Evolutionary conservation across 2,113 vertebrate genomes (phyloP), one percentile per base, ranked within the genome.

Genomic region (Sphaerodactylus townsendi): DNA sequence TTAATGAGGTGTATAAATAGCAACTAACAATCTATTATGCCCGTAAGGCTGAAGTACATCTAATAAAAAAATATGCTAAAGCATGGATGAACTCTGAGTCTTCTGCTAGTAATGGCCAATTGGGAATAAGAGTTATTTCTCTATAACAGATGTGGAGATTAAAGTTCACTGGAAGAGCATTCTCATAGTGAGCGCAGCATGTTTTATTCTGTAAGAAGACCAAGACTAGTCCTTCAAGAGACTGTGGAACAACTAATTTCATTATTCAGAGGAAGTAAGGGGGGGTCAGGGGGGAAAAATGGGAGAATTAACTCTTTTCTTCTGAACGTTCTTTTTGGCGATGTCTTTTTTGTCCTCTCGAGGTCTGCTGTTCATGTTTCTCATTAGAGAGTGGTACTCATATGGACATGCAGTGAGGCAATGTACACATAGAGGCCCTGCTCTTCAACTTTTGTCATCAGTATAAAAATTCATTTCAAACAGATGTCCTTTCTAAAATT

Each of bases 141-240:
- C 93, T 90, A 77, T 83, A 95, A 94, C 96, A 96, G 95, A 96
- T 96, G 94, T 96, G 94, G 93, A 91, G 95, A 95, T 92, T 94
- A 96, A 95, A 96, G 95, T 96, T 96, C 96, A 96, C 78, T 85
- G 62, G 56, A 88, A 96, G 93, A 94, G 92, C 94, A 95, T 86
- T 90, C 88, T 65, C 89, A 90, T 86, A 33, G 30, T 90, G 87
- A 94, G 94, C 94, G 92, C 89, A 92, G 93, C 35, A 0, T 82
- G 86, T 76, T 90, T 90, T 93, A 90, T 94, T 91, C 93, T 85
- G 88, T 87, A 77, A 91, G 79, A 83, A 88, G 86, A 90, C 83
- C 41, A 88, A 88, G 83, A 79, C 92, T 86, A 91, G 88, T 84
- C 90, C 85, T 93, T 86, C 91, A 89, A 88, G 91, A 92, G 89